These are phyloP conservation scores for Tiliacea citrago DNA, from an alignment of 2,888 invertebrate species.

Conservation along the genomic window DNA sequence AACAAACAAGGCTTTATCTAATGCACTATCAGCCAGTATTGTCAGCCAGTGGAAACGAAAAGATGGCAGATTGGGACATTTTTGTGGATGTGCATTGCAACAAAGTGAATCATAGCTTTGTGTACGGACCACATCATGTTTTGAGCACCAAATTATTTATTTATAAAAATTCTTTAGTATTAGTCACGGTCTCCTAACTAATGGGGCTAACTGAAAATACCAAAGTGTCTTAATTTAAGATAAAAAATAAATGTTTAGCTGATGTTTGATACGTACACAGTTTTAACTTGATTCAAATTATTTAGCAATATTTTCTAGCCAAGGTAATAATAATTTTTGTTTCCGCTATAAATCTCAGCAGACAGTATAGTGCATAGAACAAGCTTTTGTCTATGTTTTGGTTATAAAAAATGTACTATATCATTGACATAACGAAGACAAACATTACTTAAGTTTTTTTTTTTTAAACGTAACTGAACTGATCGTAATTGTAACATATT, in stretches of 20 bases:
- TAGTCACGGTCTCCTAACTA: background rate
- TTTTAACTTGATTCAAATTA: no score
- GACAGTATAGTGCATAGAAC: background rate
- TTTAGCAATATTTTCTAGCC: background rate
- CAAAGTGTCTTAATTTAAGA: no score
- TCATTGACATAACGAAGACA: background rate
- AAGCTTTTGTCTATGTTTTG: background rate
- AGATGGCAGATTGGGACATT: slow-evolving; percentile 42
- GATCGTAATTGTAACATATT: slow-evolving; percentile 7
- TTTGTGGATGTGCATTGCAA: slow-evolving; percentile 42
- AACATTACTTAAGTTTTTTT: background rate
- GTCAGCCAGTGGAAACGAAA: slow-evolving; percentile 11
- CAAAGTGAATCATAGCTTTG: slow-evolving; percentile 35
- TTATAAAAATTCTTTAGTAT: background rate
- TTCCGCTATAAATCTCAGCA: background rate
- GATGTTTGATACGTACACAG: background rate
- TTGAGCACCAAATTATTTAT: background rate
- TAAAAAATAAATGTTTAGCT: background rate
- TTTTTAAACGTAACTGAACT: no score
- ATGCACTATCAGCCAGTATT: slow-evolving; percentile 34
- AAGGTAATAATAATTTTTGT: background rate
- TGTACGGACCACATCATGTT: background rate
- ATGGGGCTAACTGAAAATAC: background rate
- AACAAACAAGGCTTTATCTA: slow-evolving; percentile 44
- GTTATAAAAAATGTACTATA: background rate